Conservation (phyloP, 2,797 vertebrate species). For the Pogonophryne albipinna region DNA sequence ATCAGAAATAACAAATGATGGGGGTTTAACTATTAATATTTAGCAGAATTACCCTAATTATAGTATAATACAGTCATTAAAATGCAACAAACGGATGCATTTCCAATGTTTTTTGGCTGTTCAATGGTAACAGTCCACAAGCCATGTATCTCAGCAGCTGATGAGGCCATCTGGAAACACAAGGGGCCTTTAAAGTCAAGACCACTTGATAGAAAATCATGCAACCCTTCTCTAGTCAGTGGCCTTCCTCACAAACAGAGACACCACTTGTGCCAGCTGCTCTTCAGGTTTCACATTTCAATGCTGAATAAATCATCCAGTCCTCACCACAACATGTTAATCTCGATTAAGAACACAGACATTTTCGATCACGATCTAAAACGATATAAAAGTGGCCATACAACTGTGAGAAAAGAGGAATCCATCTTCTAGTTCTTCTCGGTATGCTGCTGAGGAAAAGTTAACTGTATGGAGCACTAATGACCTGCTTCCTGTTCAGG, state of each 20-base stretch:
- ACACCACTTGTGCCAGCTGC: slow-evolving; percentile 1
- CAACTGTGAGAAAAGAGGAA: neutral
- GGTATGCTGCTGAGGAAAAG: neutral
- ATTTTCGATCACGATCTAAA: slow-evolving; percentile 5
- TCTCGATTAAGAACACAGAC: neutral
- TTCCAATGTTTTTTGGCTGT: slow-evolving; percentile 18
- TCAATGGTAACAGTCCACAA: slow-evolving; percentile 5
- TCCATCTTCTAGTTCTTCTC: neutral
- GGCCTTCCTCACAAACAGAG: slow-evolving; percentile 11
- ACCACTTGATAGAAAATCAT: neutral
- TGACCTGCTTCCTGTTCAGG: neutral
- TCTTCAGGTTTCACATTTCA: slow-evolving; percentile 18
- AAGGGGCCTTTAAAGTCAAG: slow-evolving; percentile 23
- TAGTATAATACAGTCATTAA: no score
- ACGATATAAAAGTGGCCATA: neutral
- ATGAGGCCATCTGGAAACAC: slow-evolving; percentile 35
- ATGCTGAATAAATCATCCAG: slow-evolving; percentile 20
- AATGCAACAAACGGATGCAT: neutral
- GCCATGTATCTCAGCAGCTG: slow-evolving; percentile 38
- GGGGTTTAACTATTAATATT: no score
- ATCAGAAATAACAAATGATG: no score
- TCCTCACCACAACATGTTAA: neutral
- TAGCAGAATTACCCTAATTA: no score
- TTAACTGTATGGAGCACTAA: slow-evolving; percentile 10
- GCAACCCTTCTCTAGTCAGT: neutral